Conservation (phyloP, 2,113 vertebrate species). For the Rhynchomys soricoides region DNA sequence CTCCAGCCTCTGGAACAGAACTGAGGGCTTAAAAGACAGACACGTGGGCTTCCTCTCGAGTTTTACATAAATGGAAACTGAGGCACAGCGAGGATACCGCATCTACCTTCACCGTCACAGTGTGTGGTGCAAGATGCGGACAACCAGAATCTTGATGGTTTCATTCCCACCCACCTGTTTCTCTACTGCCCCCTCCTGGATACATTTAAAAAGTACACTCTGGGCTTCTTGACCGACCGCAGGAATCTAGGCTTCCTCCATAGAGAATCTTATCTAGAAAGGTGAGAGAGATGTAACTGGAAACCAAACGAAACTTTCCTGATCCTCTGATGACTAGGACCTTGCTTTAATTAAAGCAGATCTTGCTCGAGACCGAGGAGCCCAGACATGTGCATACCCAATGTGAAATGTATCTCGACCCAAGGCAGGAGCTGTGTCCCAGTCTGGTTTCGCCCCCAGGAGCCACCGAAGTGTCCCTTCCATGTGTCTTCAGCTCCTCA, state of each 20-base stretch:
- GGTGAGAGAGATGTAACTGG: neutral
- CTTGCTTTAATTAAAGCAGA: neutral
- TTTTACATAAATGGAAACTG: conserved; percentile 25
- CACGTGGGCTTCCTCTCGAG: neutral
- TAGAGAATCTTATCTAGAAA: neutral
- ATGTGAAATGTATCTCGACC: too few relatives aligned
- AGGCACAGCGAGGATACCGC: neutral
- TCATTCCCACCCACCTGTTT: neutral
- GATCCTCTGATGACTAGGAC: neutral
- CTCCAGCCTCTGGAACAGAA: neutral
- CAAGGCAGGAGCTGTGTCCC: neutral
- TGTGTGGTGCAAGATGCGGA: neutral
- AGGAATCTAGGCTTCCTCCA: rapidly evolving
- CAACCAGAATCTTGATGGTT: too few relatives aligned
- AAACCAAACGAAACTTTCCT: too few relatives aligned
- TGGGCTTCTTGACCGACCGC: neutral
- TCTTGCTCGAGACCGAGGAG: neutral
- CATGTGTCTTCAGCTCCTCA: neutral
- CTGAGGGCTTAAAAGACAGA: neutral
- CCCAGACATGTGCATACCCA: too few relatives aligned
- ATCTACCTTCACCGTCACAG: neutral
- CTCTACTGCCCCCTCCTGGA: neutral
- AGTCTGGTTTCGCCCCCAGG: too few relatives aligned
- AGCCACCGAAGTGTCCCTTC: neutral
- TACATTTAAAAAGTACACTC: neutral